A percentile compares a stretch with the other conserved stretches of the same genome.
Evolutionary conservation across 2,888 invertebrate species (phyloP).

Genomic region (Cantharis rustica): DNA sequence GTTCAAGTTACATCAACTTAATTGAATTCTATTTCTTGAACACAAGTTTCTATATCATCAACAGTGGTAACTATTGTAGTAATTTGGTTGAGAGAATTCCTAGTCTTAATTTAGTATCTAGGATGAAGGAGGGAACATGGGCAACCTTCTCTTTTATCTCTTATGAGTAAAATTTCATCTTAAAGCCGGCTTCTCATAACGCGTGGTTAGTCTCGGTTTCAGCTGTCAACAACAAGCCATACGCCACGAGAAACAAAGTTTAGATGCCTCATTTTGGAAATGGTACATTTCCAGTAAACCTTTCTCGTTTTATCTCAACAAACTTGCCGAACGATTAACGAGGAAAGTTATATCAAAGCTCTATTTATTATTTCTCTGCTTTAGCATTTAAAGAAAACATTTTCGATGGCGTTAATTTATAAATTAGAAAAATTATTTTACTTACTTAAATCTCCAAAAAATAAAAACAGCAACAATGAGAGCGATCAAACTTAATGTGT

Average conservation of each 20-base stretch:
- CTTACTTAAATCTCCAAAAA: slow-evolving; percentile 87
- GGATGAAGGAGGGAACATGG: neutral
- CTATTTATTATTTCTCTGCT: neutral
- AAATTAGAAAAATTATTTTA: slow-evolving; percentile 33
- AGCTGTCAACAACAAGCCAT: neutral
- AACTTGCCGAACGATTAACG: neutral
- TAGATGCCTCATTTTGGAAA: neutral
- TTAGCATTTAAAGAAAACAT: neutral
- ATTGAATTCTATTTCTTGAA: neutral
- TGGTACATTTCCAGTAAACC: neutral
- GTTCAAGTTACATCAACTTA: neutral
- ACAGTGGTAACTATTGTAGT: neutral
- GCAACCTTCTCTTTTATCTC: neutral
- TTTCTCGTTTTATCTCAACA: neutral
- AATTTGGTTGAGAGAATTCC: neutral
- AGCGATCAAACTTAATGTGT: slow-evolving; percentile 78
- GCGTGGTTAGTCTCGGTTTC: neutral
- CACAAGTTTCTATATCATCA: neutral
- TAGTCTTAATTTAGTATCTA: neutral
- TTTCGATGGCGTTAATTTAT: neutral
- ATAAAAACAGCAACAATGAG: slow-evolving; percentile 80
- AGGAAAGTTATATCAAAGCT: neutral
- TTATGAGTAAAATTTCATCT: neutral
- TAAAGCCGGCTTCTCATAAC: neutral
- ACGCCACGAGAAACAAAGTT: neutral